Conservation (phyloP, 2,888 invertebrate genomes). For the Bombylius major region DNA sequence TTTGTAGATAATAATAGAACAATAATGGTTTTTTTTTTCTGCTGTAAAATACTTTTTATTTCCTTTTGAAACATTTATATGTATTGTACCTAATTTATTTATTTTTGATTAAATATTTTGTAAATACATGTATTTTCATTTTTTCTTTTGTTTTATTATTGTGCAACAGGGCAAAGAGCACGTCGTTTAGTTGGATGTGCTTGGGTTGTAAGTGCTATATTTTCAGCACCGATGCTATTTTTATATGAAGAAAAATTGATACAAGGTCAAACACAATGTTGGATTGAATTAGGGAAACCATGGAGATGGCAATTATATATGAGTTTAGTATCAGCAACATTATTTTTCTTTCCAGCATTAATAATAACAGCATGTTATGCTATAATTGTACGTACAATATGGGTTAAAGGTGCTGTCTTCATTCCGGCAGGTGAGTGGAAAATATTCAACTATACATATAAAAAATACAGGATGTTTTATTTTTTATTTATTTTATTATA, state of each 20-base stretch:
- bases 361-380: slow-evolving; percentile 84
- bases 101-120: too few species aligned
- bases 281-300: slow-evolving; percentile 68
- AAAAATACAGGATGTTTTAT: background rate
- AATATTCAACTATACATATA: background rate
- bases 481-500: background rate
- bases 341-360: slow-evolving; percentile 76
- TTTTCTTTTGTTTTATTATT: too few species aligned
- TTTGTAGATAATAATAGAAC: too few species aligned
- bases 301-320: slow-evolving; percentile 81
- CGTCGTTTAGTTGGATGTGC: slow-evolving; percentile 64
- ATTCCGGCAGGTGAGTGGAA: slow-evolving; percentile 27
- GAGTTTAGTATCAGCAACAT: slow-evolving; percentile 63
- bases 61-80: too few species aligned
- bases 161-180: slow-evolving; percentile 63
- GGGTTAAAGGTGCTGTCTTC: slow-evolving; percentile 54
- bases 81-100: too few species aligned
- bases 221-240: slow-evolving; percentile 70
- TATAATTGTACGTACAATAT: slow-evolving; percentile 82
- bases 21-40: too few species aligned
- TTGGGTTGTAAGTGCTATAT: slow-evolving; percentile 70
- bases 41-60: too few species aligned
- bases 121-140: too few species aligned
- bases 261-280: slow-evolving; percentile 70
- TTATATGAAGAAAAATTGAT: slow-evolving; percentile 68